phyloP scores from a whole-genome alignment of 2,888 invertebrate genomes.

The Dryococelus australis region DNA sequence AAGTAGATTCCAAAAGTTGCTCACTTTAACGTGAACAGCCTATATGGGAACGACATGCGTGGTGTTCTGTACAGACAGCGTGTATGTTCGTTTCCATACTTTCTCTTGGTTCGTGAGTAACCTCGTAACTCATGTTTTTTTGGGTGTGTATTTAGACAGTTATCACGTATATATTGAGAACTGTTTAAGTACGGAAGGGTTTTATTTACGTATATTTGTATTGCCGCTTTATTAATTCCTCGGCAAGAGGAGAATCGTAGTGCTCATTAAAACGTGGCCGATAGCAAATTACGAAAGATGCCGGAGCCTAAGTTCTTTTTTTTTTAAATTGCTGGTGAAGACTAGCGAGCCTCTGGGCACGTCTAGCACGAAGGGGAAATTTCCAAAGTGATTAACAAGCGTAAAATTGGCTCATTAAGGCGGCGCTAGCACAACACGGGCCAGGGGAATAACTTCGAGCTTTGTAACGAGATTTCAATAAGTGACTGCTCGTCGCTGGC shows the following conservation, averaged over 20 bases:
- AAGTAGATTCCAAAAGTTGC: too few species aligned
- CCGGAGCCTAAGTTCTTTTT: neutral
- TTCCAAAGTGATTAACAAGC: slow-evolving; percentile 3
- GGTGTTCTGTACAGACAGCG: too few species aligned
- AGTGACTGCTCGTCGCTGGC: neutral
- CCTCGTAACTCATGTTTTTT: too few species aligned
- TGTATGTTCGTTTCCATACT: too few species aligned
- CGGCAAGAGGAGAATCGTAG: neutral
- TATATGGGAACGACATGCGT: too few species aligned
- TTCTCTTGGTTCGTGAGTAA: too few species aligned
- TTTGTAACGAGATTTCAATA: neutral
- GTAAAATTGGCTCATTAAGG: neutral
- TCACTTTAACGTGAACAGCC: too few species aligned
- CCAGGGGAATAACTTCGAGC: neutral
- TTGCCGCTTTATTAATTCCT: neutral
- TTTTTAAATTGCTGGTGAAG: neutral
- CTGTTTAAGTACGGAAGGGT: too few species aligned
- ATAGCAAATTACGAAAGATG: neutral
- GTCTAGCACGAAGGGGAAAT: neutral
- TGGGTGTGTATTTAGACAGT: too few species aligned
- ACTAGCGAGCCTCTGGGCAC: neutral
- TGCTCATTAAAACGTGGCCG: neutral
- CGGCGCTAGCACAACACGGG: neutral
- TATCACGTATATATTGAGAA: too few species aligned
- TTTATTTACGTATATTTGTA: neutral